Evolutionary conservation across 2,888 invertebrate genomes (phyloP).

Genomic region (Sphaerophoria taeniata): DNA sequence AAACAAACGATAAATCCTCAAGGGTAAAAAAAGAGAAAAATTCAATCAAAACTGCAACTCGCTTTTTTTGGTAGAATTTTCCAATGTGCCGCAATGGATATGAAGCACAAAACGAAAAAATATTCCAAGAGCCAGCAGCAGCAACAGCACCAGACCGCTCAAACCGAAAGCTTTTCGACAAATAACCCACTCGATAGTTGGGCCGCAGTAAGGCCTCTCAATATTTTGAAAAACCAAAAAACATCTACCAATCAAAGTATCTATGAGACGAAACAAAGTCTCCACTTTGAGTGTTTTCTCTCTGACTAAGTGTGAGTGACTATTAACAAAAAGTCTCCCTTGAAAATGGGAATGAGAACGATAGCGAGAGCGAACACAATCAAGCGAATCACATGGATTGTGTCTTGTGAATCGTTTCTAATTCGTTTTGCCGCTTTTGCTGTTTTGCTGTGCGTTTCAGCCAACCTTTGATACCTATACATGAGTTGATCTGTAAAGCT

Average conservation of each 20-base stretch:
- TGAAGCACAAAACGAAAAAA: conserved; percentile 49
- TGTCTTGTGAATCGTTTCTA: conserved; percentile 55
- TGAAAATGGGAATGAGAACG: background rate
- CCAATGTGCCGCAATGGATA: conserved; percentile 63
- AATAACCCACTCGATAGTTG: conserved; percentile 78
- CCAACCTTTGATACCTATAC: background rate
- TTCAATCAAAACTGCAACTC: conserved; percentile 1
- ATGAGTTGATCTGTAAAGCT: conserved; percentile 32
- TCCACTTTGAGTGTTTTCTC: conserved; percentile 50
- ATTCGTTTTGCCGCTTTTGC: conserved; percentile 50
- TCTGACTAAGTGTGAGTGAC: conserved; percentile 19
- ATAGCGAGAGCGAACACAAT: conserved; percentile 45
- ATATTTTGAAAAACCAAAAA: conserved; percentile 35
- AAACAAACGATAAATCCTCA: conserved; percentile 15
- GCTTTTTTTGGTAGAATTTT: conserved; percentile 41
- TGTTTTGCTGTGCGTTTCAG: conserved; percentile 50
- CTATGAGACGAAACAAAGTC: conserved; percentile 38
- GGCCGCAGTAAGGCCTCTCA: conserved; percentile 66
- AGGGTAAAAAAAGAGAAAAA: conserved; percentile 16
- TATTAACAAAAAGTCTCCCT: conserved; percentile 41
- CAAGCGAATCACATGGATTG: conserved; percentile 49
- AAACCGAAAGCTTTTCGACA: conserved; percentile 81
- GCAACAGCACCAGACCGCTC: conserved; percentile 79
- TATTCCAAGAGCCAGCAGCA: conserved; percentile 58
- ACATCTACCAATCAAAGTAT: background rate